These are phyloP conservation scores for Huso huso DNA, from an alignment of 2,797 vertebrate species.

Conservation along the genomic window DNA sequence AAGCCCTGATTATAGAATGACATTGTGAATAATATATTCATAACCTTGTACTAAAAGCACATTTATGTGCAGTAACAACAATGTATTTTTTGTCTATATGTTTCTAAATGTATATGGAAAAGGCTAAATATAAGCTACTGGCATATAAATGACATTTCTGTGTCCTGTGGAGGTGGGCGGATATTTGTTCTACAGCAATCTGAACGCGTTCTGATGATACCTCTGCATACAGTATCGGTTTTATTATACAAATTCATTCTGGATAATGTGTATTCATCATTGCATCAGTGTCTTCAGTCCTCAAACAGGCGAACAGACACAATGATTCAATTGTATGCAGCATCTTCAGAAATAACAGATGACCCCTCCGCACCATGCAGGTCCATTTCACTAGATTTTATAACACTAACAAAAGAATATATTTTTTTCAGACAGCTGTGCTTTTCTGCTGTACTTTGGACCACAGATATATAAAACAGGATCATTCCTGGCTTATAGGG, in stretches of 20 bases:
- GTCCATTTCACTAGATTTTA: conserved; percentile 53
- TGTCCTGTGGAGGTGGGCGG: conserved; percentile 31
- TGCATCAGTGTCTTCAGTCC: conserved; percentile 61
- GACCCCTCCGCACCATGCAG: conserved; percentile 43
- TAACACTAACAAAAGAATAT: conserved; percentile 56
- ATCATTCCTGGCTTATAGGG: too few relatives aligned
- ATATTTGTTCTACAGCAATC: conserved; percentile 53
- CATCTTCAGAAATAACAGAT: conserved; percentile 61
- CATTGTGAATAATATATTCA: too few relatives aligned
- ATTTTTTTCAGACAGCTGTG: too few relatives aligned
- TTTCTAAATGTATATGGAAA: too few relatives aligned
- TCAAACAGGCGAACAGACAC: conserved; percentile 46
- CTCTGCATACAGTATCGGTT: conserved; percentile 41
- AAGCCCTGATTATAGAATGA: too few relatives aligned
- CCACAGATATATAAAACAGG: too few relatives aligned
- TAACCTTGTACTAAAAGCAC: too few relatives aligned
- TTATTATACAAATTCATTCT: conserved; percentile 67
- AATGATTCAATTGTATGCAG: conserved; percentile 64
- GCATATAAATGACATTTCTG: too few relatives aligned
- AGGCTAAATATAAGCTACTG: too few relatives aligned
- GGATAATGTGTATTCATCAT: conserved; percentile 75
- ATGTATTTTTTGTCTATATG: too few relatives aligned
- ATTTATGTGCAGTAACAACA: too few relatives aligned
- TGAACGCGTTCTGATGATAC: conserved; percentile 59
- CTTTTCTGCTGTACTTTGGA: too few relatives aligned